A percentile compares a stretch with the other conserved stretches of the same genome.
Conservation (phyloP, 2,113 vertebrate species). For the Hippocampus zosterae region DNA sequence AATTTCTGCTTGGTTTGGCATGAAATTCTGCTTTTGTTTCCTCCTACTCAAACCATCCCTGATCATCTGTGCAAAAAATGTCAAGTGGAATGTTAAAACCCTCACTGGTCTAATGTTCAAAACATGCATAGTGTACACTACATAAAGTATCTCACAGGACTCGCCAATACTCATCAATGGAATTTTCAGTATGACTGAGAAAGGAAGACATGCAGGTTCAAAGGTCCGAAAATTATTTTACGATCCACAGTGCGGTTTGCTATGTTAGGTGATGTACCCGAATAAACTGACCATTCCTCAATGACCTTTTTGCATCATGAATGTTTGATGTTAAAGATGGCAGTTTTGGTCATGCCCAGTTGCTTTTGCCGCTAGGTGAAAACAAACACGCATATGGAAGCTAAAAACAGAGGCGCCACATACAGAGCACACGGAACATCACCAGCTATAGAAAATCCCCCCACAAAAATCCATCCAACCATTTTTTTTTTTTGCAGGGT, state of each 20-base stretch:
- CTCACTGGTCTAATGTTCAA: background rate
- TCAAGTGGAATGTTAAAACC: background rate
- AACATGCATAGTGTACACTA: background rate
- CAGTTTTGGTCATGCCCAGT: slow-evolving; percentile 55
- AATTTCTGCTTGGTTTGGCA: background rate
- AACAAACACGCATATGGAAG: slow-evolving; percentile 50
- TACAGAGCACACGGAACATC: slow-evolving; percentile 27
- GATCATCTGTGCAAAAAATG: background rate
- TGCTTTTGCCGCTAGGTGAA: slow-evolving; percentile 50
- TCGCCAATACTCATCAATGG: slow-evolving; percentile 4
- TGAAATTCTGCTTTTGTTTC: background rate
- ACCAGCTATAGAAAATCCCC: too few relatives aligned
- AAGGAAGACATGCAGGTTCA: slow-evolving; percentile 10
- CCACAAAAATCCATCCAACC: too few relatives aligned
- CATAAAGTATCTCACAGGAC: background rate
- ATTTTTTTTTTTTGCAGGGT: too few relatives aligned
- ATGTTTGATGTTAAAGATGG: slow-evolving; percentile 63
- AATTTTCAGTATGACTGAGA: slow-evolving; percentile 35
- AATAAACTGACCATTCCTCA: slow-evolving; percentile 50
- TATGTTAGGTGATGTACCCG: slow-evolving; percentile 29
- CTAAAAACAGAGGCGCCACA: slow-evolving; percentile 39
- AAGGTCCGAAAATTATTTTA: slow-evolving; percentile 41
- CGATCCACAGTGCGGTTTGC: slow-evolving; percentile 16
- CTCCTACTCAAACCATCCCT: background rate
- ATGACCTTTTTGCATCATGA: slow-evolving; percentile 71